Conservation (phyloP, 2,113 vertebrate species). For the Cyprinodon tularosa region DNA sequence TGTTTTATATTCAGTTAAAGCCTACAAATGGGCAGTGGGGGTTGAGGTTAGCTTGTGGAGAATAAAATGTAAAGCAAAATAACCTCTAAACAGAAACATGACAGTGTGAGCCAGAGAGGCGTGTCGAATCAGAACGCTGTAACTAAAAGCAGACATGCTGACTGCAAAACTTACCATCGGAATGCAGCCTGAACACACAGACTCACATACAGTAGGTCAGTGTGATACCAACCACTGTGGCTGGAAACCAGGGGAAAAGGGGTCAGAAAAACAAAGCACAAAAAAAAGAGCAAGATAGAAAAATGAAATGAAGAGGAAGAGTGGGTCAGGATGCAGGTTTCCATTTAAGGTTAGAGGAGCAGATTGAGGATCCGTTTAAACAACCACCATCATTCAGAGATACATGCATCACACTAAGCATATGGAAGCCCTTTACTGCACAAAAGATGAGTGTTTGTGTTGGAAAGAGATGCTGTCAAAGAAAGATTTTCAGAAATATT, state of each 20-base stretch:
- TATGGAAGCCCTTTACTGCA: conserved; percentile 45
- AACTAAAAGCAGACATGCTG: conserved; percentile 62
- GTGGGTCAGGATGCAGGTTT: conserved; percentile 24
- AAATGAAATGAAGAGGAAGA: conserved; percentile 1
- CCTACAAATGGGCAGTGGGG: background rate
- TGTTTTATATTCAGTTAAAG: background rate
- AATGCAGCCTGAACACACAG: conserved; percentile 54
- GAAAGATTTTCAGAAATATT: too few relatives aligned
- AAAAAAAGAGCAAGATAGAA: background rate
- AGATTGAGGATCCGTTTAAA: conserved; percentile 9
- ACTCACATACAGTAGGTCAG: conserved; percentile 24
- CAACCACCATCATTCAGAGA: conserved; percentile 13
- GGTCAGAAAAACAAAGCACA: conserved; percentile 14
- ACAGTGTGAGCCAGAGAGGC: conserved; percentile 1
- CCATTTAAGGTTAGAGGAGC: conserved; percentile 40
- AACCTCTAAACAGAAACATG: conserved; percentile 2
- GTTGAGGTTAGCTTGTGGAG: background rate
- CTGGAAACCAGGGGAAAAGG: conserved; percentile 9
- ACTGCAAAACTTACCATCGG: conserved; percentile 64
- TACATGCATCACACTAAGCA: conserved; percentile 37
- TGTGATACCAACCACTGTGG: conserved; percentile 33
- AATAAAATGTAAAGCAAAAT: background rate
- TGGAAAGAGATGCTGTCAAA: background rate
- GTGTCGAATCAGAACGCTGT: conserved; percentile 28
- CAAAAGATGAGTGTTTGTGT: conserved; percentile 8